phyloP scores from a whole-genome alignment of 1,140 invertebrate species.

The Lepidostoma basale region DNA sequence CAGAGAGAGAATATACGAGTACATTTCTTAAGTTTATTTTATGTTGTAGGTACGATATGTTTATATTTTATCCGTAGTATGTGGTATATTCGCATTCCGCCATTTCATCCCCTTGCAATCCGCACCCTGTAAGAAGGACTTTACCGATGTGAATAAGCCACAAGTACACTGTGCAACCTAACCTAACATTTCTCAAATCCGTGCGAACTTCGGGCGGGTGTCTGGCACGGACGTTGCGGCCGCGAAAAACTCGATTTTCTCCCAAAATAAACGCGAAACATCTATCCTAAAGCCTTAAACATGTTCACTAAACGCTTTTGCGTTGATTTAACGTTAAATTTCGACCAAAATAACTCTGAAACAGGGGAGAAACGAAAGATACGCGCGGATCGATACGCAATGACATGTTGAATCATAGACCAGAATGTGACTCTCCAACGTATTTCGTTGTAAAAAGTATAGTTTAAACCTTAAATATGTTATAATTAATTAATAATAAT shows the following conservation, averaged over 20 bases:
- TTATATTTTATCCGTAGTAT: too few relatives aligned
- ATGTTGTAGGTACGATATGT: too few relatives aligned
- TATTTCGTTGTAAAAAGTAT: background rate
- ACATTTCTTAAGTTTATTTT: too few relatives aligned
- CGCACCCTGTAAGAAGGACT: slow-evolving; percentile 2
- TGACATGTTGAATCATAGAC: slow-evolving; percentile 11
- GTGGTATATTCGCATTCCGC: too few relatives aligned
- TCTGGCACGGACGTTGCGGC: slow-evolving; percentile 6
- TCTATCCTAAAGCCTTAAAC: background rate
- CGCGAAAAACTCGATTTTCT: slow-evolving; percentile 16
- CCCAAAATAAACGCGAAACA: slow-evolving; percentile 2
- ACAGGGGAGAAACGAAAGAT: background rate
- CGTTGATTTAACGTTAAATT: slow-evolving; percentile 5
- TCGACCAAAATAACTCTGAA: slow-evolving; percentile 1
- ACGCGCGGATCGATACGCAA: background rate
- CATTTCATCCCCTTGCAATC: slow-evolving; percentile 3
- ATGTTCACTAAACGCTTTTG: slow-evolving; percentile 9
- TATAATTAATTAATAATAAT: background rate
- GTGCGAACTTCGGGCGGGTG: slow-evolving; percentile 33
- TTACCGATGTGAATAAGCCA: slow-evolving; percentile 14
- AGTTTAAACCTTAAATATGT: background rate
- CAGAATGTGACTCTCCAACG: background rate
- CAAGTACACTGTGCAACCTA: slow-evolving; percentile 36
- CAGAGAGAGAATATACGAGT: too few relatives aligned
- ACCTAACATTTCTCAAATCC: slow-evolving; percentile 45